These are phyloP conservation scores for Schizothorax lantsangensis DNA, from an alignment of 2,797 vertebrate genomes.

Conservation along the genomic window DNA sequence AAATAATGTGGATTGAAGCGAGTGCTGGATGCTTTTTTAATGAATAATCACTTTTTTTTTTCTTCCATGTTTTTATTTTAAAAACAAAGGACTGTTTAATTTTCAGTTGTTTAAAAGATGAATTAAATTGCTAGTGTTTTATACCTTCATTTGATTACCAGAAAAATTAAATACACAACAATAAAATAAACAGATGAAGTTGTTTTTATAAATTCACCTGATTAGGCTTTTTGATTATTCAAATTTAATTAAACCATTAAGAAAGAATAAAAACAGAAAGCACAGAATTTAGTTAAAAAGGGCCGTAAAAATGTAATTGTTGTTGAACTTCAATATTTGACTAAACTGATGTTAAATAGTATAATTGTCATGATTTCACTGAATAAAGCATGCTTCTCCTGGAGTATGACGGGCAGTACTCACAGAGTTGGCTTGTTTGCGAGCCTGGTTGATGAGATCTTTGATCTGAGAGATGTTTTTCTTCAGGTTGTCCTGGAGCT, in stretches of 20 bases:
- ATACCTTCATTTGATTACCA: background rate
- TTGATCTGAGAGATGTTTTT: conserved; percentile 98
- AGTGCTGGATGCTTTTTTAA: too few species aligned
- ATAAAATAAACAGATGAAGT: too few species aligned
- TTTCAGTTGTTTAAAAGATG: background rate
- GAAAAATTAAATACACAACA: background rate
- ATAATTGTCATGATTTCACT: background rate
- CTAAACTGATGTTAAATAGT: background rate
- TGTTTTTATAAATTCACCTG: too few species aligned
- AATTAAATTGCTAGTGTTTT: background rate
- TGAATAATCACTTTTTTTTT: too few species aligned
- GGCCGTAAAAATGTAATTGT: background rate
- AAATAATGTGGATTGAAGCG: too few species aligned
- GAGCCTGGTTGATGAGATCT: conserved; percentile 96
- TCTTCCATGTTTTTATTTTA: too few species aligned
- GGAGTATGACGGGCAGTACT: conserved; percentile 61
- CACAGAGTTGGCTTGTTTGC: conserved; percentile 98
- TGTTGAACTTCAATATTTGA: background rate
- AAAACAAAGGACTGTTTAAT: background rate
- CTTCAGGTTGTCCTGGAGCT: conserved; percentile 92
- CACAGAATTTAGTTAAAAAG: background rate
- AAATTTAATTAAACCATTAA: too few species aligned
- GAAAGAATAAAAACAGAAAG: too few species aligned
- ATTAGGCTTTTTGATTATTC: too few species aligned
- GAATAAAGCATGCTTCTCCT: background rate